Evolutionary conservation across 2,888 invertebrate species (phyloP), one percentile per base, ranked within the genome.

Genomic region (Caenorhabditis afra): DNA sequence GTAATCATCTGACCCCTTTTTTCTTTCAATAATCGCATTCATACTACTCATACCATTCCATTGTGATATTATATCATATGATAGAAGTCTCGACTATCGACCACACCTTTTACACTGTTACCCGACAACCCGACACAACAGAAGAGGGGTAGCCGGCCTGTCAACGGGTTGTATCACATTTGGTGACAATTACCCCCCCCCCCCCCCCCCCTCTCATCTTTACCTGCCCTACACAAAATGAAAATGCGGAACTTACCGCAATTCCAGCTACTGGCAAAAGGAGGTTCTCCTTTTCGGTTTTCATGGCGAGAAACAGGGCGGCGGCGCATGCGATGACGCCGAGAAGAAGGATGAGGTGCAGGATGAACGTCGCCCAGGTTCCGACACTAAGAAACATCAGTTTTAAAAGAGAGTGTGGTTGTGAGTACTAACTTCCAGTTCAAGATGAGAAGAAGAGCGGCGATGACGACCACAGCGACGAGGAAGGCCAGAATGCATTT

Each of bases 231-330:
- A n/a, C n/a, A n/a, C n/a, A n/a, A n/a, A n/a, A n/a, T n/a, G n/a
- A n/a, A 29, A 29, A 3, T 29, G 3, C 4, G 29, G 29, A 29
- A 78, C 71, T 70, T 70, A 84, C 84, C 53, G 82, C 67, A 41
- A 79, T 73, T 57, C 61, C 79, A 53, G 82, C 58, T 23, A 76
- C 81, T 49, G 84, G 84, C 3, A 82, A 58, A 3, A 84, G 47
- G 10, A 84, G 68, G 20, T 81, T 81, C 52, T 84, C 84, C 44
- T 84, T 84, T 64, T 84, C 84, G 18, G 70, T 76, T 53, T 81
- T 82, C 76, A 80, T 81, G 1, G 84, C 84, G 20, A 78, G 52
- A 47, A 83, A 66, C 0, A 84, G 41, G 12, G 73, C 73, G 20
- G 37, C 49, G 12, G 79, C 80, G 16, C 75, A 74, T 0, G 65